These are phyloP conservation scores for Taeniopygia guttata DNA, from an alignment of 2,797 vertebrate species.

Conservation along the genomic window DNA sequence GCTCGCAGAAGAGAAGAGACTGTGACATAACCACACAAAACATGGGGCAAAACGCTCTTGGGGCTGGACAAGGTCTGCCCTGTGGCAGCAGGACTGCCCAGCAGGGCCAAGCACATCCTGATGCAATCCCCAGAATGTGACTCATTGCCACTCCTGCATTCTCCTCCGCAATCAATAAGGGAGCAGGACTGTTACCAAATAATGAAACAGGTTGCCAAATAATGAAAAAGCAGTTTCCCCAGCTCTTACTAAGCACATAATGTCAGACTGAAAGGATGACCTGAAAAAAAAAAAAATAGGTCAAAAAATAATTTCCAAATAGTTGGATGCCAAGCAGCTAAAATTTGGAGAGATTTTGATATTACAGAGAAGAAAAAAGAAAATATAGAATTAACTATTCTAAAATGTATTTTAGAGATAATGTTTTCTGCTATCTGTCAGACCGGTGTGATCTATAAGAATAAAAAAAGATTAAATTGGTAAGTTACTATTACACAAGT, in stretches of 20 bases:
- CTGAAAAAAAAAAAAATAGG: not conserved
- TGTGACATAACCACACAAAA: not conserved
- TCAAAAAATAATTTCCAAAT: not conserved
- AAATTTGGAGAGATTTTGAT: not conserved
- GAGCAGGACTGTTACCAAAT: not conserved
- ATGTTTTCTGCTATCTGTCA: not conserved
- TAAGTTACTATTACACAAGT: not conserved
- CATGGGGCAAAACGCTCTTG: rapidly evolving
- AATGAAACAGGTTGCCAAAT: not conserved
- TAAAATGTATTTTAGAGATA: not conserved
- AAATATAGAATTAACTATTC: not conserved
- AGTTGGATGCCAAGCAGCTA: not conserved
- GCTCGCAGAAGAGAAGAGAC: not conserved
- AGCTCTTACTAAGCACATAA: not conserved
- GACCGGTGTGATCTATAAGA: not conserved
- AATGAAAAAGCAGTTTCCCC: not conserved
- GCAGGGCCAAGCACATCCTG: not conserved
- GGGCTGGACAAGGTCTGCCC: not conserved
- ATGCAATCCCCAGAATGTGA: not conserved
- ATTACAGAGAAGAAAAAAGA: not conserved
- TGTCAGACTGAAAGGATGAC: not conserved
- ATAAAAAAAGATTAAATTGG: not conserved
- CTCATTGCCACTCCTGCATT: not conserved
- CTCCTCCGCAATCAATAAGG: not conserved
- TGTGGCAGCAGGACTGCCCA: not conserved